phyloP scores from a whole-genome alignment of 1,140 invertebrate species.

The Panagrolaimus sp. region DNA sequence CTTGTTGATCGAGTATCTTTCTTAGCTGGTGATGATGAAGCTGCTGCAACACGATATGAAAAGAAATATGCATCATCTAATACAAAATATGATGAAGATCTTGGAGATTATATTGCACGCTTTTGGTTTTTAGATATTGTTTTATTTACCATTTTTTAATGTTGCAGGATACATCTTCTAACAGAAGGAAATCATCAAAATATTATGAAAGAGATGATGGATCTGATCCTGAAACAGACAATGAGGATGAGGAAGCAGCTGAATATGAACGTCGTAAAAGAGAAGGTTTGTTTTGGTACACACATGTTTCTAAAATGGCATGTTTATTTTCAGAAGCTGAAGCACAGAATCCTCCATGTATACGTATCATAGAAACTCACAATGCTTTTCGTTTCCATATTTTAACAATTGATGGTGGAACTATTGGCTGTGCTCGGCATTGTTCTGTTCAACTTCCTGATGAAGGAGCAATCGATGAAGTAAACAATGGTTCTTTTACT shows the following conservation, averaged over 20 bases:
- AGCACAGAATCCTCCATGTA: conserved; percentile 19
- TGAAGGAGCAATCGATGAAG: conserved; percentile 12
- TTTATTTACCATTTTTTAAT: neutral
- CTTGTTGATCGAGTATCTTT: conserved; percentile 2
- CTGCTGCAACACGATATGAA: neutral
- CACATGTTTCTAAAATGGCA: too few species aligned
- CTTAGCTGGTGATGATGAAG: conserved; percentile 6
- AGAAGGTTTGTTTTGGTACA: neutral
- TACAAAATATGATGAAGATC: neutral
- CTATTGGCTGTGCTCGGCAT: conserved; percentile 7
- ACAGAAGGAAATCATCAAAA: neutral
- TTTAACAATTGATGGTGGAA: conserved; percentile 18
- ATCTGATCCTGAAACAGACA: conserved; percentile 5
- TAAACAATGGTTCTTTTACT: neutral
- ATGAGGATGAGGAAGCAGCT: conserved; percentile 2
- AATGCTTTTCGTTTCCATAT: conserved; percentile 11
- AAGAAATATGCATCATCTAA: neutral
- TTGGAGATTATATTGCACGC: neutral
- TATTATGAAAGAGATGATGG: neutral
- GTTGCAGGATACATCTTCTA: neutral
- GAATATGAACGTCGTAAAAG: conserved; percentile 17
- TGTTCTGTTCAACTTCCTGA: conserved; percentile 13
- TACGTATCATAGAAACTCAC: conserved; percentile 15
- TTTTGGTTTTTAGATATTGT: neutral
- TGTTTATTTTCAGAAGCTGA: neutral